Percentiles rank a stretch among this genome's conserved stretches.
Evolutionary conservation across 2,113 vertebrate species (phyloP).

Genomic region (Nothoprocta pentlandii): DNA sequence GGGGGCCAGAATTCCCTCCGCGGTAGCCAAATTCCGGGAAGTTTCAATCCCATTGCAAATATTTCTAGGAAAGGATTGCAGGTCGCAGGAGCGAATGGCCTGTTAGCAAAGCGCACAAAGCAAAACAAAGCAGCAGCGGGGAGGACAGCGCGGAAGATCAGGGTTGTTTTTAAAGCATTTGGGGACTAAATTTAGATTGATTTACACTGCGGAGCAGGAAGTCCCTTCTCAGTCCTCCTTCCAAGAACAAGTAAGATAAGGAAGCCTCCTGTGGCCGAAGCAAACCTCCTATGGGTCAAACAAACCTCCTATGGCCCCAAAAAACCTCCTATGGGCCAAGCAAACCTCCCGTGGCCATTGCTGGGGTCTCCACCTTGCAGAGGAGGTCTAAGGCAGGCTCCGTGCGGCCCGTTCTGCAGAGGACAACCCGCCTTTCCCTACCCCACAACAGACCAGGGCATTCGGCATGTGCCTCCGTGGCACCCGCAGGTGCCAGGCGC

Average conservation of each 20-base stretch:
- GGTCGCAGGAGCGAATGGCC: neutral
- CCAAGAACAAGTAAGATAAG: neutral
- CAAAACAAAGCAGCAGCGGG: neutral
- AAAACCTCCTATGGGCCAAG: no score
- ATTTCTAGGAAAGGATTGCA: conserved; percentile 44
- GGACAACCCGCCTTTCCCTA: neutral
- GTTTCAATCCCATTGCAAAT: neutral
- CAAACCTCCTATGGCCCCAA: no score
- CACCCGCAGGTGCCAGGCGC: accelerated
- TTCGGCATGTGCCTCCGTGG: neutral
- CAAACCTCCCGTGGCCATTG: neutral
- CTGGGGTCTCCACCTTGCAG: neutral
- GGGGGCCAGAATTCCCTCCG: neutral
- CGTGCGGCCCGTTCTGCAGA: neutral
- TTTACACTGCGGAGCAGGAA: neutral
- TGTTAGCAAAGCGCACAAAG: accelerated
- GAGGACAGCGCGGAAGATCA: neutral
- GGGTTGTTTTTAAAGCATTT: neutral
- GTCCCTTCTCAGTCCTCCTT: neutral
- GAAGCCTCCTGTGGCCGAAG: neutral
- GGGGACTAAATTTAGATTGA: neutral
- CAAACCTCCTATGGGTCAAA: no score
- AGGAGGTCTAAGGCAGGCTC: neutral
- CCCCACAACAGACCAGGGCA: neutral
- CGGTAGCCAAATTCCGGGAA: conserved; percentile 25